Base-by-base conservation (phyloP, 2,113 vertebrate species). In the Elgaria multicarinata region DNA sequence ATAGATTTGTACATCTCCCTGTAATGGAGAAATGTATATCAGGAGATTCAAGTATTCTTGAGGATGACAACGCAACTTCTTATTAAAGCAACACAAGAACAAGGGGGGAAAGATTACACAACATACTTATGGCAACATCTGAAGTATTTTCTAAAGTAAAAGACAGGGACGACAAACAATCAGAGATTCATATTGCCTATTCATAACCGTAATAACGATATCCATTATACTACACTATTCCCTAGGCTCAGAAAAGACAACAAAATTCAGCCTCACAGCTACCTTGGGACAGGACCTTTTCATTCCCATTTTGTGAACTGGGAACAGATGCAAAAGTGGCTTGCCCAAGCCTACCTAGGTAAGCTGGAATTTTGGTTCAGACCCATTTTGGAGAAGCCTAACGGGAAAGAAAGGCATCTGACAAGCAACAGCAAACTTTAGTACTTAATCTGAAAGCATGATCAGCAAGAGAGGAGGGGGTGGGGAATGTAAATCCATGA, bases 1-100 rank as follows among this genome's bases (percentile, higher is more conserved):
- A 55, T 0, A 14, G 16, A 53, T 22, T 33, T n/a, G 62, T 22
- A 24, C 26, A 6, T 33, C 1, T 3, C 50, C 16, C 31, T 53
- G 36, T 64, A 89, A 62, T 62, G 71, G 66, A 89, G 77, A 90
- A 91, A 12, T 10, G 14, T n/a, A 64, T 69, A 58, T 67, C 1
- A 13, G 10, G 18, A 67, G 26, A 83, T 67, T 28, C 64, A 55
- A 78, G 5, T 16, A 80, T 81, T 80, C 24, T 9, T 84, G 64
- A 14, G 28, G 4, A 12, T 53, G 46, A 39, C 31, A 69, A 7
- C n/a, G 9, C 20, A 28, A 39, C 44, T 87, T 87, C 42, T 55
- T 80, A 80, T 13, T 42, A 82, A 53, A 28, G 55, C 76, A 53
- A 66, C 58, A 39, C 9, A 79, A n/a, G 72, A 44, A 31, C 26